Evolutionary conservation across 2,113 vertebrate species (phyloP).

Genomic region (Tinamus guttatus): DNA sequence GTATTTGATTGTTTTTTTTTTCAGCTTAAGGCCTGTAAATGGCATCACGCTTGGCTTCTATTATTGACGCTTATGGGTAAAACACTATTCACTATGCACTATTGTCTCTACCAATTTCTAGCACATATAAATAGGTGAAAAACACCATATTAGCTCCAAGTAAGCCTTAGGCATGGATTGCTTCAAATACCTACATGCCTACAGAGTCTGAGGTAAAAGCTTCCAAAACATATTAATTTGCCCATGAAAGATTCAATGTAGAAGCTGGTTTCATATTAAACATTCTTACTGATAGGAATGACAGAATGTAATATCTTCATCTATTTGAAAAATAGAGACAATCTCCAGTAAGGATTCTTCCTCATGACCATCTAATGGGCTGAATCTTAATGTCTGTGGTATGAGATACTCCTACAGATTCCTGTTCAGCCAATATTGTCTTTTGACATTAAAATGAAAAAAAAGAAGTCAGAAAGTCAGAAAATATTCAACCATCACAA

Average conservation of each 20-base stretch:
- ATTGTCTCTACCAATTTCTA: background rate
- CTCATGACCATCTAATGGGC: background rate
- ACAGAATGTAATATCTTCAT: background rate
- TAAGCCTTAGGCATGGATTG: background rate
- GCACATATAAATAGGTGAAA: background rate
- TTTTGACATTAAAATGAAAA: background rate
- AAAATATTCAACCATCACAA: background rate
- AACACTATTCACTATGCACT: background rate
- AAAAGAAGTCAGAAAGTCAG: background rate
- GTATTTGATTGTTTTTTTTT: background rate
- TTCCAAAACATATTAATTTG: background rate
- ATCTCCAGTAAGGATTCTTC: background rate
- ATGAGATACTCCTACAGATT: background rate
- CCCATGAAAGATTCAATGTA: background rate
- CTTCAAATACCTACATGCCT: background rate
- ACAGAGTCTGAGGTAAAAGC: background rate
- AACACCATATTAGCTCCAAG: fast-evolving
- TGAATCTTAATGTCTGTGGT: background rate
- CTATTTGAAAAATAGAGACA: background rate
- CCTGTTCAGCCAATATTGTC: background rate
- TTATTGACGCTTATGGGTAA: background rate
- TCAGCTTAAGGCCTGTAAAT: background rate
- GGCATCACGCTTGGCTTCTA: background rate
- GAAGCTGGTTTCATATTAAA: background rate
- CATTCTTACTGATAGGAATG: fast-evolving